Base-by-base conservation (phyloP, 2,888 invertebrate genomes). In the Hirtodrosophila histrioides region DNA sequence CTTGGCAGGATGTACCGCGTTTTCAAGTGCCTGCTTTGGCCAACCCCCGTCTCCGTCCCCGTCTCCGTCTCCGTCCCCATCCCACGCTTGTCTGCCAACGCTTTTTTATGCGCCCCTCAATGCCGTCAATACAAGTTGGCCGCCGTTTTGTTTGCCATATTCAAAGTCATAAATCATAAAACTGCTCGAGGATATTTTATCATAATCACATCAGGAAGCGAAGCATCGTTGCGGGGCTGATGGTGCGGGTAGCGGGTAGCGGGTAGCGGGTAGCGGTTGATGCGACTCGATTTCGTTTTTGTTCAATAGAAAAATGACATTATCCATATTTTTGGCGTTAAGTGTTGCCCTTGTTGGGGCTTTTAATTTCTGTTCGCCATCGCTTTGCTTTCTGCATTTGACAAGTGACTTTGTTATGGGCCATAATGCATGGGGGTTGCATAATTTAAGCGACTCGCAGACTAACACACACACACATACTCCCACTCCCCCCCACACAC, bases 131-230 rank as follows among this genome's bases (percentile, higher is more conserved):
- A 64, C 66, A 71, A 76, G 62, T 65, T 53, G 68, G 64, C 69
- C 69, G 69, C 60, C 82, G 86, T 75, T 84, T 84, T 81, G 87
- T 86, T 85, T 75, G 85, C 78, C 85, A 75, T 83, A 86, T 81
- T 81, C 87, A 86, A 76, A 85, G 84, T 86, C 84, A 85, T 85
- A 85, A 85, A 85, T 88, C 88, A 85, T 74, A 84, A 86, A 88
- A 88, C 82, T 69, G 84, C 88, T 85, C 76, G 72, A 88, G 84
- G 86, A 85, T 85, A 85, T 85, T 88, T 85, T 87, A 85, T 88
- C 84, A 85, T 85, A 88, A 85, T 86, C 84, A 84, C 85, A 85
- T 85, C 88, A 84, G 81, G 86, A 88, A 88, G 63, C 69, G 72
- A 68, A 66, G 63, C 81, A 54, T 61, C 56, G 62, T 61, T 54